Evolutionary conservation across 92 coral and sea anemone species (phyloP), one percentile per base, ranked within the genome.

Genomic region (Palythoa caribaeorum): DNA sequence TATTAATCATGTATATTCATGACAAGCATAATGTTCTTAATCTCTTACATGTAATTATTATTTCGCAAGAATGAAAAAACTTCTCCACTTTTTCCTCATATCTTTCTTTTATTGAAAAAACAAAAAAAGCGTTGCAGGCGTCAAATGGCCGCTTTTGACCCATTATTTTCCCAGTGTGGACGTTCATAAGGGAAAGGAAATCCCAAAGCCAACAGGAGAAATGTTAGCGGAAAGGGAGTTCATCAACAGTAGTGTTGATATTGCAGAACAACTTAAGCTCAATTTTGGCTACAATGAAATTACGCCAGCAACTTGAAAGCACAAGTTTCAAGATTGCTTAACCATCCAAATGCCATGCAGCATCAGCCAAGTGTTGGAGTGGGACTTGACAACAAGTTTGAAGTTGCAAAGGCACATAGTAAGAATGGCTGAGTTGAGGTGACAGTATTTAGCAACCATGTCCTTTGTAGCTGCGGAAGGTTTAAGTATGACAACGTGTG

Each of bases 161-260:
- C 28, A 28, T 28, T 28, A 28, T 28, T 28, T 28, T 28, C 28
- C 28, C 28, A 28, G 28, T 28, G 0, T 28, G 28, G 73, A 69
- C 5, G 39, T n/a, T 21, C 37, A 17, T 21, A n/a, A 69, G 21
- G 73, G 73, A 21, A 69, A 69, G 40, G 73, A 28, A 36, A 69
- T 69, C 73, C 73, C 38, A 21, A 69, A 69, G 73, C 73, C 73
- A 69, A 69, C 40, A 28, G 73, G 73, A 66, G 73, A 69, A 69
- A 19, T 68, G 13, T 16, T 19, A 68, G 37, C 37, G 73, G 73
- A 20, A 9, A 69, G 37, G 37, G 47, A 69, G 15, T 69, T 69
- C 73, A 17, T 48, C 15, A 55, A 76, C 35, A 48, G 15, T 17
- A 76, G 55, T n/a, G 63, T 76, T 1, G 36, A 76, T 3, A 6